Evolutionary conservation across 1,140 invertebrate genomes (phyloP).

Genomic region (Ephestia elutella): DNA sequence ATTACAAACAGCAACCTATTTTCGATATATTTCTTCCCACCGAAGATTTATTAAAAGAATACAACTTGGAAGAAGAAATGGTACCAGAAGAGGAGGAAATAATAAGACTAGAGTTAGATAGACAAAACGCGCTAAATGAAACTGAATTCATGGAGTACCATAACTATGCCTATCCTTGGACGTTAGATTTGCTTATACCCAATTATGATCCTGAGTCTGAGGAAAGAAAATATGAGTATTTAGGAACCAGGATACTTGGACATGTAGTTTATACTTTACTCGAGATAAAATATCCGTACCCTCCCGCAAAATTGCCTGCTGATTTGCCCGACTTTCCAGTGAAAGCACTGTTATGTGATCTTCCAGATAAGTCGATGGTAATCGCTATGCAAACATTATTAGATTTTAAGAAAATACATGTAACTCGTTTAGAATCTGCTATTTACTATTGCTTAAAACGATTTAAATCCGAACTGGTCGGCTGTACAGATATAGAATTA

Average conservation of each 20-base stretch:
- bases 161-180: constrained; percentile 59
- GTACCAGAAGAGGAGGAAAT: constrained; percentile 45
- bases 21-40: constrained; percentile 59
- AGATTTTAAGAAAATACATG: constrained; percentile 60
- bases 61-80: constrained; percentile 33
- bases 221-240: constrained; percentile 58
- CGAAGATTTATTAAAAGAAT: constrained; percentile 52
- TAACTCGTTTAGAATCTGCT: constrained; percentile 73
- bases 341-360: constrained; percentile 69
- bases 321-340: constrained; percentile 55
- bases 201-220: constrained; percentile 59
- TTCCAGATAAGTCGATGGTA: constrained; percentile 61
- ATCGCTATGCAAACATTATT: constrained; percentile 67
- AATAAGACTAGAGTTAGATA: constrained; percentile 47
- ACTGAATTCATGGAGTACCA: constrained; percentile 64
- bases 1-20: constrained; percentile 71
- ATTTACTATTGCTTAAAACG: constrained; percentile 75
- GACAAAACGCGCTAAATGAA: constrained; percentile 58
- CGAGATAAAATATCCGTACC: constrained; percentile 73
- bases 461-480: constrained; percentile 73
- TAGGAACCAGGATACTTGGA: constrained; percentile 70
- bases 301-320: constrained; percentile 42
- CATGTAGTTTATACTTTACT: constrained; percentile 75
- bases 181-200: constrained; percentile 48
- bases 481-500: constrained; percentile 67